Evolutionary conservation across 1,140 invertebrate genomes (phyloP).

Genomic region (Cherax quadricarinatus): DNA sequence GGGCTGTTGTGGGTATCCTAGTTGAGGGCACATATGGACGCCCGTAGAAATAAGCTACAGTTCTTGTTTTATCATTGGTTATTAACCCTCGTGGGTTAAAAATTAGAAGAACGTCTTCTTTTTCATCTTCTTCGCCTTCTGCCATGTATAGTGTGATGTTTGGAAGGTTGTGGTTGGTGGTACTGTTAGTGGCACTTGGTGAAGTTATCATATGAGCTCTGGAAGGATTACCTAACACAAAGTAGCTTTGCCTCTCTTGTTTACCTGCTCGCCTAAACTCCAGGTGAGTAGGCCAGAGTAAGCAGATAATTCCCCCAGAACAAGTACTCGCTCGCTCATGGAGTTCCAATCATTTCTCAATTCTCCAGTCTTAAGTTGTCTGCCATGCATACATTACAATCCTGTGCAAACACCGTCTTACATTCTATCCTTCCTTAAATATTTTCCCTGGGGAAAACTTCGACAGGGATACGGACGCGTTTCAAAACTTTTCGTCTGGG

Average conservation of each 20-base stretch:
- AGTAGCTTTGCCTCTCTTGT: background rate
- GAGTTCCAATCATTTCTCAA: slow-evolving; percentile 32
- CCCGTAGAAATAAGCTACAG: too few species aligned
- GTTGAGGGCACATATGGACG: too few species aligned
- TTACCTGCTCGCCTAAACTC: slow-evolving; percentile 7
- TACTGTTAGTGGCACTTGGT: background rate
- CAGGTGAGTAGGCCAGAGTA: slow-evolving; percentile 21
- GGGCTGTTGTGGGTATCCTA: too few species aligned
- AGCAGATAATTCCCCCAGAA: slow-evolving; percentile 36
- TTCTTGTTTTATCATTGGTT: too few species aligned
- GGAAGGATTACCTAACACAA: slow-evolving; percentile 15
- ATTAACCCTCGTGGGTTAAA: too few species aligned
- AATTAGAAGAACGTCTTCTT: too few species aligned
- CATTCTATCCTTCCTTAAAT: slow-evolving; percentile 68
- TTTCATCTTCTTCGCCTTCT: too few species aligned
- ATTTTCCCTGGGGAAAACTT: slow-evolving; percentile 48
- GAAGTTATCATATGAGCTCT: background rate
- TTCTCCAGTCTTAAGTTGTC: slow-evolving; percentile 33
- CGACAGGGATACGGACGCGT: slow-evolving; percentile 32
- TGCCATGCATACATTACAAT: slow-evolving; percentile 35
- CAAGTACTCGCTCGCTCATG: slow-evolving; percentile 16
- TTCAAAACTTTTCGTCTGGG: slow-evolving; percentile 25
- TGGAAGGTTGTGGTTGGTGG: background rate
- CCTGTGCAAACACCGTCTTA: slow-evolving; percentile 33
- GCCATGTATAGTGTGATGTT: too few species aligned